Conservation (phyloP, 2,888 invertebrate species). For the Blomia tropicalis region DNA sequence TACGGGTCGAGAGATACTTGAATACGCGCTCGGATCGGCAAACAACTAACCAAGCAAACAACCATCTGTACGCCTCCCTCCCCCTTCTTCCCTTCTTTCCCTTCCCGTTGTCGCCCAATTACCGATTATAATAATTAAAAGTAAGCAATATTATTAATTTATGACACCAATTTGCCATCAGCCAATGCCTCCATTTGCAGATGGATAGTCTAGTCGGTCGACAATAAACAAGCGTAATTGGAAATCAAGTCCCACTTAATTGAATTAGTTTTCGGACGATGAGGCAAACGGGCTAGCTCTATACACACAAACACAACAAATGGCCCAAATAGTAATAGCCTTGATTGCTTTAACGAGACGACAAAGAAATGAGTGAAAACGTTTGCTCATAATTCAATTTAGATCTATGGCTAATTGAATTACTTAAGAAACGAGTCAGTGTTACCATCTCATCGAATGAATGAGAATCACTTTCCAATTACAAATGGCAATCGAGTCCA, state of each 20-base stretch:
- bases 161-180: conserved; percentile 11
- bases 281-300: not conserved
- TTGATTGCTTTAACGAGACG: conserved; percentile 12
- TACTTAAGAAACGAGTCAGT: not conserved
- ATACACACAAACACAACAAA: not conserved
- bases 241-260: conserved; percentile 12
- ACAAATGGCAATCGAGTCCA: conserved; percentile 13
- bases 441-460: not conserved
- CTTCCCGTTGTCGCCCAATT: not conserved
- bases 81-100: too few species aligned
- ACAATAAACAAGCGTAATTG: conserved; percentile 13
- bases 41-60: too few species aligned
- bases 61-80: too few species aligned
- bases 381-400: conserved; percentile 14
- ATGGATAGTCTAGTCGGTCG: conserved; percentile 1
- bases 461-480: conserved; percentile 8
- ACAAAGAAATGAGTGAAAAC: not conserved
- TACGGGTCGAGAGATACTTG: too few species aligned
- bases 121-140: conserved; percentile 1
- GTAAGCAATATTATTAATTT: conserved; percentile 13
- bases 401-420: conserved; percentile 7
- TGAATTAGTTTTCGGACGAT: not conserved
- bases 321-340: not conserved
- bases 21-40: too few species aligned
- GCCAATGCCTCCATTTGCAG: not conserved